Evolutionary conservation across 1,140 invertebrate genomes (phyloP).

Genomic region (Drosophila sp.): DNA sequence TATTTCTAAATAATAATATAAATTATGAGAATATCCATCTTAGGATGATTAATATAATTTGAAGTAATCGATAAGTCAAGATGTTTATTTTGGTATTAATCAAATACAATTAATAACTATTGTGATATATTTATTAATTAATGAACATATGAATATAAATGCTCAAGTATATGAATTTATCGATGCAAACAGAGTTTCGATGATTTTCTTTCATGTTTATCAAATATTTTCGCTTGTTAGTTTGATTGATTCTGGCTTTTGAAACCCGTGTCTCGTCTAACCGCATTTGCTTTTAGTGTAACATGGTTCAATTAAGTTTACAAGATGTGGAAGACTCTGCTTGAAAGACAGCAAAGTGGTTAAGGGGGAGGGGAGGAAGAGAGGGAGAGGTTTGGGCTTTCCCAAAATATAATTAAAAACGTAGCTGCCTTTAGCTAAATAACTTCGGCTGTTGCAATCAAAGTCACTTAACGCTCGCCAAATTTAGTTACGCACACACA

Average conservation of each 20-base stretch:
- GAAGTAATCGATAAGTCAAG: too few relatives aligned
- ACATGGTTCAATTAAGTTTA: constrained; percentile 36
- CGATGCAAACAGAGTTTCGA: not conserved
- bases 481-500: constrained; percentile 48
- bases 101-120: too few relatives aligned
- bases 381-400: not conserved
- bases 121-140: too few relatives aligned
- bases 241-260: constrained; percentile 6
- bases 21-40: too few relatives aligned
- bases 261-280: constrained; percentile 3
- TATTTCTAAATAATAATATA: too few relatives aligned
- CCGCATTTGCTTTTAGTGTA: constrained; percentile 39
- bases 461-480: constrained; percentile 55
- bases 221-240: not conserved
- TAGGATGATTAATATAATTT: too few relatives aligned
- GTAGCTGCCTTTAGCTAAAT: constrained; percentile 37
- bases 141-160: too few relatives aligned
- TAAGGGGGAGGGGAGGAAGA: not conserved
- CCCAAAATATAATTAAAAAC: constrained; percentile 69
- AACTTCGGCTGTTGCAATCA: constrained; percentile 74
- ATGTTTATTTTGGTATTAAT: too few relatives aligned
- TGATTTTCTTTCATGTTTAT: not conserved
- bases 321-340: not conserved
- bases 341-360: not conserved
- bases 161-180: too few relatives aligned